phyloP scores from a whole-genome alignment of 1,140 invertebrate species.

The Meloidogyne exigua region DNA sequence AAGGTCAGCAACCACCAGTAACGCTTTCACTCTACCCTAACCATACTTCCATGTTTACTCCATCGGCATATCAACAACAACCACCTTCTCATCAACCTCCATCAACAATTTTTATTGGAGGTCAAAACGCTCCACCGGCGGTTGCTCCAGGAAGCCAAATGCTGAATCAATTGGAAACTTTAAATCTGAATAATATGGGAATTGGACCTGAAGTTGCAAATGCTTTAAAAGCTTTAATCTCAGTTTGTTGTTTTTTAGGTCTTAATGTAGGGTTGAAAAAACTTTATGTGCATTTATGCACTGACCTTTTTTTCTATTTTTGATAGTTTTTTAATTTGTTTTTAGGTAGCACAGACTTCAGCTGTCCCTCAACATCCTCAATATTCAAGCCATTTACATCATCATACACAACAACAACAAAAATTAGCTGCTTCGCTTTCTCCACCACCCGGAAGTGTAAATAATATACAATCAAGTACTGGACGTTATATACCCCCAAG shows the following conservation, averaged over 20 bases:
- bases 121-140: background rate
- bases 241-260: background rate
- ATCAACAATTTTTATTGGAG: background rate
- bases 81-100: background rate
- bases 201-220: conserved; percentile 32
- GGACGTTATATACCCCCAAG: background rate
- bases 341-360: background rate
- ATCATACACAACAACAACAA: background rate
- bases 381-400: background rate
- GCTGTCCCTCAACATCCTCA: background rate
- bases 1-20: background rate
- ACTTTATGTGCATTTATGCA: too few species aligned
- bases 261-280: too few species aligned
- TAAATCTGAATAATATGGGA: conserved; percentile 26
- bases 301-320: background rate
- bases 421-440: background rate
- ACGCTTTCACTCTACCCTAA: background rate
- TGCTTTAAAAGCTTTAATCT: conserved; percentile 14
- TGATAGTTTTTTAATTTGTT: background rate
- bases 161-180: conserved; percentile 27
- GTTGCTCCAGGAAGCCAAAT: conserved; percentile 21
- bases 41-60: background rate
- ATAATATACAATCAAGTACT: background rate
- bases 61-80: conserved; percentile 2
- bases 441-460: background rate